Conservation (phyloP, 2,113 vertebrate species). For the Cyanistes caeruleus region DNA sequence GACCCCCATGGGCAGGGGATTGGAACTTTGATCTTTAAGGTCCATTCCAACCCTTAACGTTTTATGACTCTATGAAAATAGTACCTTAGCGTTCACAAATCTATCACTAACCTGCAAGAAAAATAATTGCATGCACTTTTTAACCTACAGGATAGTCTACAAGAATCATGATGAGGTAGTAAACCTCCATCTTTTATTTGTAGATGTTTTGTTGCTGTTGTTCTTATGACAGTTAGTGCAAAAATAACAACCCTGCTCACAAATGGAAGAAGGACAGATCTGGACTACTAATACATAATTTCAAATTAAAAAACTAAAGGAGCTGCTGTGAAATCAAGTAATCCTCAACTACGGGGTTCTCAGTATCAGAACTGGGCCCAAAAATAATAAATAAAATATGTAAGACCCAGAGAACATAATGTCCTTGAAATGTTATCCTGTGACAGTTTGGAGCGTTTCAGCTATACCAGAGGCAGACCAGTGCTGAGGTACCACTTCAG, state of each 20-base stretch:
- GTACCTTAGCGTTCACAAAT: rapidly evolving
- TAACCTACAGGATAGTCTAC: no score
- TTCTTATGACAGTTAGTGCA: background rate
- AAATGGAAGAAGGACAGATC: background rate
- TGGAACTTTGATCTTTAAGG: background rate
- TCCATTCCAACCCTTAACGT: background rate
- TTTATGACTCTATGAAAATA: background rate
- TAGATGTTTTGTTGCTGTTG: background rate
- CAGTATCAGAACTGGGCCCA: background rate
- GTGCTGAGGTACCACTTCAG: background rate
- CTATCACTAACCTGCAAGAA: background rate
- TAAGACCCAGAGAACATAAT: background rate
- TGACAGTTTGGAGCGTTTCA: background rate
- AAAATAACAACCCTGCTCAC: rapidly evolving
- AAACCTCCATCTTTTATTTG: background rate
- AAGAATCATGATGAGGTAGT: background rate
- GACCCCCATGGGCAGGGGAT: background rate
- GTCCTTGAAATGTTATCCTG: background rate
- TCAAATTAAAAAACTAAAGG: background rate
- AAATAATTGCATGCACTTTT: background rate
- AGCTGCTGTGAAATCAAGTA: background rate
- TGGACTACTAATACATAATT: background rate
- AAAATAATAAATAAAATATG: background rate
- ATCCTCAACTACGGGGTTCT: background rate
- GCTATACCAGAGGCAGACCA: background rate